These are phyloP conservation scores for Baccha elongata DNA, from an alignment of 2,888 invertebrate genomes.

Conservation along the genomic window DNA sequence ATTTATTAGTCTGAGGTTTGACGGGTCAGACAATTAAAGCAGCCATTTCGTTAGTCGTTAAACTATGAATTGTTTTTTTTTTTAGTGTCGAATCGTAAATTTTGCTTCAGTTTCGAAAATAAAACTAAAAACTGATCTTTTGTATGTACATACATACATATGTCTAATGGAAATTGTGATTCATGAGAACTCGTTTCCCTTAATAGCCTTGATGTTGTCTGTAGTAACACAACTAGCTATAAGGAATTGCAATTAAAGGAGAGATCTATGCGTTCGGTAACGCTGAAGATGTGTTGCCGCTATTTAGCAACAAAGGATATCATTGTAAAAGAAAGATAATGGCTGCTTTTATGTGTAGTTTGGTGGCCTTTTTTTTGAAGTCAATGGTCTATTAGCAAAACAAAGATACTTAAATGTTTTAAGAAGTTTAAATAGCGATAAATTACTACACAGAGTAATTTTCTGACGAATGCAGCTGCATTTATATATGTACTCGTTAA, in stretches of 20 bases:
- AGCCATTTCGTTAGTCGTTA: constrained; percentile 26
- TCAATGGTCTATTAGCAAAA: constrained; percentile 63
- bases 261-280: not conserved
- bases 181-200: constrained; percentile 38
- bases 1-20: constrained; percentile 58
- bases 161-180: not conserved
- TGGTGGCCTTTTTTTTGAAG: constrained; percentile 23
- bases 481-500: constrained; percentile 12
- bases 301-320: constrained; percentile 47
- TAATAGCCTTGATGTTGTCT: not conserved
- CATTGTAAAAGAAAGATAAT: constrained; percentile 38
- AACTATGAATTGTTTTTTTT: constrained; percentile 13
- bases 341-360: constrained; percentile 28
- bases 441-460: constrained; percentile 45
- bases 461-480: constrained; percentile 37
- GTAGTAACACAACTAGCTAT: constrained; percentile 10
- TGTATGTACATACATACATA: too few species aligned
- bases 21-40: constrained; percentile 30
- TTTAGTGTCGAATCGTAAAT: constrained; percentile 23
- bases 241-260: constrained; percentile 45
- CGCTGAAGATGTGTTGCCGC: not conserved
- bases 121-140: not conserved
- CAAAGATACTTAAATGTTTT: constrained; percentile 23
- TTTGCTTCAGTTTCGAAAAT: constrained; percentile 37
- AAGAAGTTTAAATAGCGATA: constrained; percentile 41